A percentile compares a stretch with the other conserved stretches of the same genome.
Conservation (phyloP, 2,888 invertebrate genomes). For the Melinaea marsaeus region DNA sequence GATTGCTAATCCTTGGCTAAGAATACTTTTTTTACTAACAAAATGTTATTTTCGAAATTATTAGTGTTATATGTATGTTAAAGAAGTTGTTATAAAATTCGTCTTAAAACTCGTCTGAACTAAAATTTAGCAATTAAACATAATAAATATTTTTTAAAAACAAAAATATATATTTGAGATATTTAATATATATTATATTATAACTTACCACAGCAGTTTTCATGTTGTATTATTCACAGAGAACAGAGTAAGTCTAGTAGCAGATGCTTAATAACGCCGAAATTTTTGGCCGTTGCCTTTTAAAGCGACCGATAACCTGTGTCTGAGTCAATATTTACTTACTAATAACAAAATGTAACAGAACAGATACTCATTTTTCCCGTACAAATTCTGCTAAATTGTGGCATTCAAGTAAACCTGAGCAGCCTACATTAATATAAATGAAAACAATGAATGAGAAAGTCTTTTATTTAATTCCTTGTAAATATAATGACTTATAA, state of each 20-base stretch:
- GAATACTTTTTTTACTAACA: too few relatives aligned
- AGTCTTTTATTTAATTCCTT: background rate
- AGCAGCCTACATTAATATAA: conserved; percentile 1
- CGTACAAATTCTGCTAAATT: conserved; percentile 39
- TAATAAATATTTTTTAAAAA: background rate
- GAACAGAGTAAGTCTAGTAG: too few relatives aligned
- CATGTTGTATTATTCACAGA: conserved; percentile 26
- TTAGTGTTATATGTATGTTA: background rate
- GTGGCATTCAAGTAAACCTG: conserved; percentile 2
- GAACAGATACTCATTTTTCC: conserved; percentile 40
- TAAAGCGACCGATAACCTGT: too few relatives aligned
- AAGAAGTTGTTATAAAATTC: background rate
- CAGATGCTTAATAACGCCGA: too few relatives aligned
- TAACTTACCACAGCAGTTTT: conserved; percentile 46
- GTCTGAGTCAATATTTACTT: too few relatives aligned
- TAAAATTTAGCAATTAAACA: background rate
- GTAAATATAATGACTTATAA: background rate
- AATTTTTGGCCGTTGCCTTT: too few relatives aligned
- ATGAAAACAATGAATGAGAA: background rate
- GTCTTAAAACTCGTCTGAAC: background rate
- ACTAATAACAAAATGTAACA: too few relatives aligned
- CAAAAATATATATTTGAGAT: background rate
- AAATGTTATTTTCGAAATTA: too few relatives aligned
- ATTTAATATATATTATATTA: background rate
- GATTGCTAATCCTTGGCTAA: too few relatives aligned